These are phyloP conservation scores for Drosophila chauvacae DNA, from an alignment of 1,140 invertebrate species.

Conservation along the genomic window DNA sequence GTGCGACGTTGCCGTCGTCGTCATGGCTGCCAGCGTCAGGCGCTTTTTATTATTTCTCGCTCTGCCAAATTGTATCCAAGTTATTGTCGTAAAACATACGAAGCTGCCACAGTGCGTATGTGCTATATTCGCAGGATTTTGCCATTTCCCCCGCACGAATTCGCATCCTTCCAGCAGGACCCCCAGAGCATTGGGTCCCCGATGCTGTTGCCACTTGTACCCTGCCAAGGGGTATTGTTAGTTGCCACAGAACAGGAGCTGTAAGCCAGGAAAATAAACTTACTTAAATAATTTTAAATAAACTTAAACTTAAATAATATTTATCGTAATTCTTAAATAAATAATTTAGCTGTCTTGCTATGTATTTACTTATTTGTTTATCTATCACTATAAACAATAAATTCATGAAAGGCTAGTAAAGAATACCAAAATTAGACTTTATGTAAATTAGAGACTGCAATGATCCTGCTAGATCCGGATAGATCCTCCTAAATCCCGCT, in stretches of 20 bases:
- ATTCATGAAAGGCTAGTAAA: background rate
- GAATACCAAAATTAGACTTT: background rate
- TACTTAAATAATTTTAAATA: too few relatives aligned
- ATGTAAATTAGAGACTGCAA: background rate
- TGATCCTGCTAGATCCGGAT: too few relatives aligned
- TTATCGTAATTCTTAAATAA: background rate
- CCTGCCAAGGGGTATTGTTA: conserved; percentile 9
- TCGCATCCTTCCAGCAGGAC: conserved; percentile 9
- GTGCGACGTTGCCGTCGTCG: conserved; percentile 34
- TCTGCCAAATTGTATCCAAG: conserved; percentile 78
- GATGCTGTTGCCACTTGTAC: background rate
- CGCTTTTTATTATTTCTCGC: conserved; percentile 67
- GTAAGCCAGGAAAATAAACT: background rate
- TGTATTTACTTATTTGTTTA: background rate
- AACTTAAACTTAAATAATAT: background rate
- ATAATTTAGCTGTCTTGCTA: too few relatives aligned
- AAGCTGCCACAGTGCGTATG: conserved; percentile 64
- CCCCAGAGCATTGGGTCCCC: conserved; percentile 30
- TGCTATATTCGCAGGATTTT: conserved; percentile 51
- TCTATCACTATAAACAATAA: background rate
- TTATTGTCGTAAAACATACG: conserved; percentile 78
- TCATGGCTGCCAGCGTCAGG: conserved; percentile 53
- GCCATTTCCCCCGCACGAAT: background rate
- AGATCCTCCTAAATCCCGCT: background rate
- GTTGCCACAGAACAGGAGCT: background rate